Percentiles rank a stretch among this genome's conserved stretches.
These are phyloP conservation scores for Emydura subglobosa DNA, from an alignment of 2,113 vertebrate species.

Conservation along the genomic window DNA sequence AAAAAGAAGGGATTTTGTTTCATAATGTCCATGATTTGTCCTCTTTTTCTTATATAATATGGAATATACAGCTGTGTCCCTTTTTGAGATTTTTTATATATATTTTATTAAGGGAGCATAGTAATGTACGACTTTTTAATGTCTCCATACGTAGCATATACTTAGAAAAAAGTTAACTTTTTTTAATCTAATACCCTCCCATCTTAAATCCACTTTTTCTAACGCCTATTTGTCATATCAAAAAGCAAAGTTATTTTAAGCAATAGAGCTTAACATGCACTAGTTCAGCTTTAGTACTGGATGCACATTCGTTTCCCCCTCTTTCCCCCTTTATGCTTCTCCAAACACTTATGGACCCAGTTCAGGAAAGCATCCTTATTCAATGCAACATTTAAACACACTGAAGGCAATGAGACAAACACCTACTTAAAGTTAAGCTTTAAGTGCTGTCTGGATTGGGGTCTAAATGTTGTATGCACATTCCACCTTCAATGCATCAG, in stretches of 20 bases:
- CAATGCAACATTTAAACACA: background rate
- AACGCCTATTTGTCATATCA: background rate
- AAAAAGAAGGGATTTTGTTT: background rate
- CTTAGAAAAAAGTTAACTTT: background rate
- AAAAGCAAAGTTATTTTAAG: slow-evolving; percentile 14
- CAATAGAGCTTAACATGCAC: background rate
- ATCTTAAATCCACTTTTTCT: background rate
- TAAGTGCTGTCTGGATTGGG: background rate
- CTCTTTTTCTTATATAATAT: background rate
- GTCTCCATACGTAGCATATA: background rate
- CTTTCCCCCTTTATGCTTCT: slow-evolving; percentile 18
- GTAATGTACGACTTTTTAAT: background rate
- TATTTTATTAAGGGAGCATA: background rate
- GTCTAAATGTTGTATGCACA: slow-evolving; percentile 9
- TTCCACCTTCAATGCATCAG: slow-evolving; percentile 33
- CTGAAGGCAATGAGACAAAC: background rate
- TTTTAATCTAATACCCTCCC: background rate
- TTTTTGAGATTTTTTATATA: background rate
- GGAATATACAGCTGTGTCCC: background rate
- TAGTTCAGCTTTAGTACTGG: background rate
- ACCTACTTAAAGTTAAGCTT: background rate
- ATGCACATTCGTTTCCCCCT: slow-evolving; percentile 17
- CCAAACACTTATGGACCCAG: background rate
- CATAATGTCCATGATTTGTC: background rate
- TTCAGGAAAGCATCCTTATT: background rate